Base-by-base conservation (phyloP, 2,888 invertebrate species). In the Aquatica leii region DNA sequence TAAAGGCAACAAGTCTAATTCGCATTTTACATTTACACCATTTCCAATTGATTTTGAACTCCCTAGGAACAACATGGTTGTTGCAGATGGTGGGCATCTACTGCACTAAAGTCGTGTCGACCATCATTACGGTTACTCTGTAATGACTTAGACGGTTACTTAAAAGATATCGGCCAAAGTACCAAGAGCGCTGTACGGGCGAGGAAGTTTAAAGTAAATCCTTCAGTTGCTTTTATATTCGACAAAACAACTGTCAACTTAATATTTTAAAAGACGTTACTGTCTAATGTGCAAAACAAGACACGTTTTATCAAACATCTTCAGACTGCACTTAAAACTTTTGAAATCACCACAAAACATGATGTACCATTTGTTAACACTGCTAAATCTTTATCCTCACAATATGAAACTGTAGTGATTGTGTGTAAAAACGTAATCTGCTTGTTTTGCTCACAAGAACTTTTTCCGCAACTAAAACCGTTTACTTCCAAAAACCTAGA, bases 51-150 rank as follows among this genome's bases (percentile, higher is more conserved):
- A 18, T 2, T 46, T 46, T 46, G 46, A 15, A 46, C 18, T 4
- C 46, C 46, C 46, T 15, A 46, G n/a, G n/a, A n/a, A n/a, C 17
- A 4, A 46, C 46, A 46, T 46, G 46, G 46, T 46, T 15, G 46
- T 46, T 46, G 46, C 12, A 46, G 46, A 46, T 46, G 46, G 18
- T 46, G 46, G 46, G 17, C 37, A 37, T 37, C 37, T 37, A n/a
- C 37, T 37, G 37, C 37, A 9, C 31, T n/a, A 31, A 31, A 31
- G 31, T 40, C 40, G 40, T 14, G 14, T n/a, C 46, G 15, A 46
- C 6, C 46, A 46, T 17, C 46, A 46, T 46, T 46, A 17, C 17
- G 46, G 46, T 46, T 8, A 46, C 46, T 46, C 46, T 18, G 46
- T 46, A 18, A 46, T 46, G 18, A 17, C 17, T 46, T 46, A 2